These are phyloP conservation scores for Chromis chromis DNA, from an alignment of 2,797 vertebrate species.

Conservation along the genomic window DNA sequence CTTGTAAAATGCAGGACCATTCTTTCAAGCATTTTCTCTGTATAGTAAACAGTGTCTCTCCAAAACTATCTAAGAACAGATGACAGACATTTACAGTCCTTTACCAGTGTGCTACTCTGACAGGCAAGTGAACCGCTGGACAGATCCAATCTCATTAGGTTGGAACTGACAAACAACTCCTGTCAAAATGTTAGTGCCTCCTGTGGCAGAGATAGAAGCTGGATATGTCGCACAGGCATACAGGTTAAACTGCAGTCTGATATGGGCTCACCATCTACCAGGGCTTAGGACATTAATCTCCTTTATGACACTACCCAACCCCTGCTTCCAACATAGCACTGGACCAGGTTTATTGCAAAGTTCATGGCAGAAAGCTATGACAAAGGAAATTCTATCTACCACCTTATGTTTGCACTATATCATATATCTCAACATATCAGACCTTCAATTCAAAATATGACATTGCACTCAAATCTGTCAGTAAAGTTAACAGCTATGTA, in stretches of 20 bases:
- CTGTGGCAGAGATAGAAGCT: slow-evolving; percentile 69
- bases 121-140: slow-evolving; percentile 55
- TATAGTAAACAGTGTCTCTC: slow-evolving; percentile 20
- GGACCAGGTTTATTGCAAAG: slow-evolving; percentile 51
- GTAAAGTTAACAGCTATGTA: neutral
- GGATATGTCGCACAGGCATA: slow-evolving; percentile 64
- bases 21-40: slow-evolving; percentile 1
- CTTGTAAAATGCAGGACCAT: neutral
- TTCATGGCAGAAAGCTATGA: slow-evolving; percentile 46
- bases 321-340: slow-evolving; percentile 7
- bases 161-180: slow-evolving; percentile 75
- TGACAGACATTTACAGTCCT: slow-evolving; percentile 64
- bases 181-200: slow-evolving; percentile 79
- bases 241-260: slow-evolving; percentile 76
- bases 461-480: slow-evolving; percentile 3
- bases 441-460: slow-evolving; percentile 2
- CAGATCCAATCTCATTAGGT: slow-evolving; percentile 69
- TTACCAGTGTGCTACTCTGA: slow-evolving; percentile 46
- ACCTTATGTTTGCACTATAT: slow-evolving; percentile 32
- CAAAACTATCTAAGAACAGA: slow-evolving; percentile 45
- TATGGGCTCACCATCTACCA: slow-evolving; percentile 64
- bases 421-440: slow-evolving; percentile 15
- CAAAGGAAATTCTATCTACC: slow-evolving; percentile 29
- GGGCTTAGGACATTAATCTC: slow-evolving; percentile 74
- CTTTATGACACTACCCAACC: slow-evolving; percentile 69